Conservation (phyloP, 1,140 invertebrate species). For the Drosophila athabasca region DNA sequence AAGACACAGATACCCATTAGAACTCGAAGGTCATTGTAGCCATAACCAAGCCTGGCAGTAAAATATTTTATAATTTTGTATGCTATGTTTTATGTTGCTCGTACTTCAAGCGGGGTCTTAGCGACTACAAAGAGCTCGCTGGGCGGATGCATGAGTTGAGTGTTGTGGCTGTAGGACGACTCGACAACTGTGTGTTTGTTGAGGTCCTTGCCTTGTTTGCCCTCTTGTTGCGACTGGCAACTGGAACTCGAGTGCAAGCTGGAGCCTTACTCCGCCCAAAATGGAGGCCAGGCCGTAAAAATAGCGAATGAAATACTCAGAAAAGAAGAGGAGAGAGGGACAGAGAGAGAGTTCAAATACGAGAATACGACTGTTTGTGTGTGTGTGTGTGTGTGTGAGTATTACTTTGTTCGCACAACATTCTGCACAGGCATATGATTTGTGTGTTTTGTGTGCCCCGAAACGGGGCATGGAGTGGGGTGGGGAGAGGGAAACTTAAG, state of each 20-base stretch:
- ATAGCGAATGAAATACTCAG: not conserved
- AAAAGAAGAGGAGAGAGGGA: constrained; percentile 62
- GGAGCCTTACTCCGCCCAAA: constrained; percentile 42
- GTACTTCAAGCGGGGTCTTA: constrained; percentile 36
- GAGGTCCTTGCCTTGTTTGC: constrained; percentile 57
- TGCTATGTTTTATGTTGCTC: constrained; percentile 25
- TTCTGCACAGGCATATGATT: constrained; percentile 60
- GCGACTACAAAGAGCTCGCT: constrained; percentile 14
- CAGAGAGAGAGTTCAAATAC: constrained; percentile 50
- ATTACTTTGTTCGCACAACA: constrained; percentile 47
- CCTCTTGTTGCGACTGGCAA: constrained; percentile 7
- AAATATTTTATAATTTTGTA: constrained; percentile 76
- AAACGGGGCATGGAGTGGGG: constrained; percentile 18
- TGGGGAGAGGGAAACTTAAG: constrained; percentile 1
- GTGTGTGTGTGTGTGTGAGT: constrained; percentile 7
- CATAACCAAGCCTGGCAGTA: constrained; percentile 54
- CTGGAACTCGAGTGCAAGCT: constrained; percentile 55
- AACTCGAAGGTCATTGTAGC: constrained; percentile 53
- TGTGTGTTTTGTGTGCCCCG: constrained; percentile 55
- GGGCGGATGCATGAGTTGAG: constrained; percentile 2
- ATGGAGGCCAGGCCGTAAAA: too few species aligned
- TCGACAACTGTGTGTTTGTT: constrained; percentile 31
- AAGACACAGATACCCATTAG: constrained; percentile 13
- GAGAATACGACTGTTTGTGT: constrained; percentile 21
- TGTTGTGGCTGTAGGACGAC: not conserved